Base-by-base conservation (phyloP, 1,140 invertebrate species). In the Zaprionus africanus region DNA sequence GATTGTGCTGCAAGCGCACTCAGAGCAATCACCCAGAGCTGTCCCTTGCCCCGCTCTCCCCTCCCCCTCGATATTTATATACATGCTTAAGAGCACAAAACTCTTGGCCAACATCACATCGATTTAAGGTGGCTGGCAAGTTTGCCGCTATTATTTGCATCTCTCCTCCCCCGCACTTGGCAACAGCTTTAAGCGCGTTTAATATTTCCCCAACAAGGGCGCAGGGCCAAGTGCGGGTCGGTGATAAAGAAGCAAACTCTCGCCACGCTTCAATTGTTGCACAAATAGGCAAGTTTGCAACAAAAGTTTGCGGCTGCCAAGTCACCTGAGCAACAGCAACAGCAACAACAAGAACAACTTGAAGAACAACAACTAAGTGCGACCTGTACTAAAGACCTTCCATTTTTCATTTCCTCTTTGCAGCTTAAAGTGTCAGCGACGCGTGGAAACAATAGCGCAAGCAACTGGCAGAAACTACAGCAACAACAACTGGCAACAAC, bases 371-470 rank as follows among this genome's bases (percentile, higher is more conserved):
- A 46, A 46, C 41, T 41, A 22, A 49, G 19, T 34, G n/a, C 7
- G 54, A 36, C 69, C 73, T 64, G 51, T 69, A 81, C 78, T 81
- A 76, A 88, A 81, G 64, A 83, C 67, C 74, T 80, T 81, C 67
- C 66, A 90, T 84, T 90, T 90, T 79, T 88, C 85, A 88, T 81
- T 88, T 88, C 78, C 81, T 90, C 76, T 84, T 88, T 84, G 57
- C 84, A 88, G 84, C 75, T 90, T 81, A 84, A 81, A 90, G 78
- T 88, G 81, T 76, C 85, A 69, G 68, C 85, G 63, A 73, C 68
- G 82, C 76, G 24, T 61, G 49, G 46, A 26, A 62, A 36, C 51
- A 41, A 43, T 26, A 54, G 13, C 62, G 22, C 46, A 28, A 26
- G 15, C 61, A 57, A 56, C 51, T 13, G 28, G 62, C 62, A 17